phyloP scores from a whole-genome alignment of 1,140 invertebrate species.

The Diachasmimorpha longicaudata region DNA sequence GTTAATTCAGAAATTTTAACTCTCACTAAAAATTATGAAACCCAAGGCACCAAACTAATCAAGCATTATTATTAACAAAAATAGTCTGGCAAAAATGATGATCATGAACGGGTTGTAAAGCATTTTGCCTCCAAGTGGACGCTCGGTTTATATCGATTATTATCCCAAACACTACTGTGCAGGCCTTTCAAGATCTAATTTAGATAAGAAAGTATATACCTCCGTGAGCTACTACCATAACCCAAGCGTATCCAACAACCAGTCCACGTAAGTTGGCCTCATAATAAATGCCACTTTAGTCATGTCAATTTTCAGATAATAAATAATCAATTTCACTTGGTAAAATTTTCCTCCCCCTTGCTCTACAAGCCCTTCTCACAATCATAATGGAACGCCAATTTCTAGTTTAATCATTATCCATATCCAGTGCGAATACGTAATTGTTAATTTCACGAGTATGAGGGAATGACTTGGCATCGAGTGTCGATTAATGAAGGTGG shows the following conservation, averaged over 20 bases:
- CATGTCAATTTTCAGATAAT: slow-evolving; percentile 10
- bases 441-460: neutral
- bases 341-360: neutral
- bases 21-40: neutral
- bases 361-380: neutral
- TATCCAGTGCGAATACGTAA: neutral
- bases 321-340: neutral
- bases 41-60: neutral
- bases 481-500: slow-evolving; percentile 17
- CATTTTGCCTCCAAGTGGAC: neutral
- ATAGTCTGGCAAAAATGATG: neutral
- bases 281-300: slow-evolving; percentile 4
- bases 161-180: slow-evolving; percentile 32
- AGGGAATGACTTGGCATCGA: slow-evolving; percentile 17
- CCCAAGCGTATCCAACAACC: neutral
- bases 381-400: neutral
- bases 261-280: neutral
- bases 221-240: slow-evolving; percentile 14
- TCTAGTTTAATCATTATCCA: neutral
- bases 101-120: neutral
- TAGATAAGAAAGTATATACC: slow-evolving; percentile 39
- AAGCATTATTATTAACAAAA: neutral
- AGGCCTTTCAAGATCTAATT: slow-evolving; percentile 50
- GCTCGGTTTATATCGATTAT: slow-evolving; percentile 2
- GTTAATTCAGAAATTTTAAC: neutral